Evolutionary conservation across 2,113 vertebrate genomes (phyloP).

Genomic region (Phocoena sinus): DNA sequence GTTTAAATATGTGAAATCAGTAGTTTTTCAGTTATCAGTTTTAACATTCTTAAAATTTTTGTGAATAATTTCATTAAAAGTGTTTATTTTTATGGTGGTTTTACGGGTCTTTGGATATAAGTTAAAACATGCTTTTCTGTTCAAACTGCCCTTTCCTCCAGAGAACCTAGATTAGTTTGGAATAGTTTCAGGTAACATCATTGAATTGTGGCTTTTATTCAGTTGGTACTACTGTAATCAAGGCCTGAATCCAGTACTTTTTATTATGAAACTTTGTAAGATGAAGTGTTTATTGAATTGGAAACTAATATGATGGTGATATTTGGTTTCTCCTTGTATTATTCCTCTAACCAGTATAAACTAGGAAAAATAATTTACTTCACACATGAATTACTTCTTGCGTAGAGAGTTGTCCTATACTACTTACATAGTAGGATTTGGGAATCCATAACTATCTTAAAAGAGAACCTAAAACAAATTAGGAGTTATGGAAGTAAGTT

Average conservation of each 20-base stretch:
- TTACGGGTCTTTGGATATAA: not conserved
- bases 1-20: slow-evolving; percentile 21
- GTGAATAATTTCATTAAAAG: slow-evolving; percentile 5
- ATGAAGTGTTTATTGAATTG: slow-evolving; percentile 28
- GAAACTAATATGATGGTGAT: not conserved
- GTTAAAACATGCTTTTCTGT: slow-evolving; percentile 26
- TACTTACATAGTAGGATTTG: not conserved
- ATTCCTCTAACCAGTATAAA: slow-evolving; percentile 29
- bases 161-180: slow-evolving; percentile 64
- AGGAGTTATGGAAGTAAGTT: slow-evolving; percentile 1
- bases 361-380: slow-evolving; percentile 20
- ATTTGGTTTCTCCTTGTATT: slow-evolving; percentile 32
- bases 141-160: slow-evolving; percentile 60
- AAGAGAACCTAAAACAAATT: slow-evolving; percentile 3
- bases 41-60: slow-evolving; percentile 29
- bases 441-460: slow-evolving; percentile 15
- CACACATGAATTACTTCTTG: slow-evolving; percentile 5
- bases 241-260: not conserved
- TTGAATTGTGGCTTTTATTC: slow-evolving; percentile 51
- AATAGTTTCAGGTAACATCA: slow-evolving; percentile 51
- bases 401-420: not conserved
- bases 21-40: not conserved
- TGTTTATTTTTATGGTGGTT: slow-evolving; percentile 16
- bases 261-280: not conserved
- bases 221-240: slow-evolving; percentile 23